Evolutionary conservation across 2,888 invertebrate genomes (phyloP), one percentile per base, ranked within the genome.

Genomic region (Erpobdella octoculata): DNA sequence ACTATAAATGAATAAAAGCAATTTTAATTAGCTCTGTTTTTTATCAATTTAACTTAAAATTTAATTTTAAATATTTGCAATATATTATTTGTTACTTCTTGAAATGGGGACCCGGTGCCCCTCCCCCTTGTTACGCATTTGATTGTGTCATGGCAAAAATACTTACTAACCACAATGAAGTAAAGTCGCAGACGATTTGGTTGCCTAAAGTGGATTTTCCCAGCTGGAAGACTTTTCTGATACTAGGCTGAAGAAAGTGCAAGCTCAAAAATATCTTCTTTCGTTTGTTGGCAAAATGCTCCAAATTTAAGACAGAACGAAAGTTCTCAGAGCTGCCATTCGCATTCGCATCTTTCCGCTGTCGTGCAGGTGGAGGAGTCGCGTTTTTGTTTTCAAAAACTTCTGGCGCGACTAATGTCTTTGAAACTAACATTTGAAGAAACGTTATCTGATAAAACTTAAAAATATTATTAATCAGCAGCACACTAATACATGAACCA

Each of bases 121-220:
- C n/a, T n/a, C n/a, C n/a, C n/a, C n/a, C n/a, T n/a, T n/a, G n/a
- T n/a, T n/a, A n/a, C n/a, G n/a, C n/a, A n/a, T n/a, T n/a, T n/a
- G n/a, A n/a, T n/a, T n/a, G n/a, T n/a, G n/a, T n/a, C n/a, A 64
- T 21, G 12, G 35, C 8, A 64, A 64, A 6, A 28, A 64, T 31
- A 64, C 28, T 28, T 33, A 67, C 38, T 48, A 28, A 67, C 67
- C 67, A 67, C 1, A 67, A 28, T 28, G 15, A 15, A 5, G 15
- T n/a, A 33, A 69, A 69, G 28, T 69, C 69, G 21, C 69, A 69
- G 33, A 69, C 25, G 28, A 25, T 33, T 33, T 31, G 31, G 33
- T 18, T 31, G 6, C 31, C 35, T 35, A 62, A 35, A 9, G 31
- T n/a, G 12, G n/a, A n/a, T 35, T 33, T 35, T 31, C 62, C 62